Evolutionary conservation across 2,113 vertebrate species (phyloP).

Genomic region (Stomatorhinus ivindoensis): DNA sequence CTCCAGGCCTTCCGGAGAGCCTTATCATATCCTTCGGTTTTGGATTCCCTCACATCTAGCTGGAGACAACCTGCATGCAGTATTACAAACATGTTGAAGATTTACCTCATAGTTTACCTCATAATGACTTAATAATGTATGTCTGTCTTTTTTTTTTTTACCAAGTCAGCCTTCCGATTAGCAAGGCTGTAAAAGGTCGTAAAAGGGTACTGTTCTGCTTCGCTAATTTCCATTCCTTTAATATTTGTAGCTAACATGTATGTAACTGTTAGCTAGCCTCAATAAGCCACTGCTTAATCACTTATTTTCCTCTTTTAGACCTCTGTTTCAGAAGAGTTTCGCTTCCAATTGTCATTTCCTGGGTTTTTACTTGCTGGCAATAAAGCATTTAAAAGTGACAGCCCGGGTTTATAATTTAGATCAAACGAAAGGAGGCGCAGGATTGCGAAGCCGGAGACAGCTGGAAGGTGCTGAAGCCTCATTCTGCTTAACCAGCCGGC

Average conservation of each 20-base stretch:
- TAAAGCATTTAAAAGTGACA: not conserved
- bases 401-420: not conserved
- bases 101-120: not conserved
- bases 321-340: not conserved
- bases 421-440: not conserved
- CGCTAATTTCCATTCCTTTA: not conserved
- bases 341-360: not conserved
- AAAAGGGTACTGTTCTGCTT: not conserved
- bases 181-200: not conserved
- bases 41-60: not conserved
- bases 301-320: not conserved
- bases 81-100: not conserved
- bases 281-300: not conserved
- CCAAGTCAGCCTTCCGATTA: not conserved
- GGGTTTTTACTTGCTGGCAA: not conserved
- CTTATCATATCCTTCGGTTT: not conserved
- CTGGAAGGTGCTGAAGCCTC: not conserved
- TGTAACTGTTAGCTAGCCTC: not conserved
- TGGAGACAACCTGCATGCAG: not conserved
- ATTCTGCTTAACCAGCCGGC: not conserved
- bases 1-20: not conserved
- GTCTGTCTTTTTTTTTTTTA: not conserved
- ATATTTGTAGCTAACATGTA: not conserved
- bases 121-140: not conserved
- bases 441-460: not conserved